Evolutionary conservation across 2,888 invertebrate genomes (phyloP).

Genomic region (Dasypolia templi): DNA sequence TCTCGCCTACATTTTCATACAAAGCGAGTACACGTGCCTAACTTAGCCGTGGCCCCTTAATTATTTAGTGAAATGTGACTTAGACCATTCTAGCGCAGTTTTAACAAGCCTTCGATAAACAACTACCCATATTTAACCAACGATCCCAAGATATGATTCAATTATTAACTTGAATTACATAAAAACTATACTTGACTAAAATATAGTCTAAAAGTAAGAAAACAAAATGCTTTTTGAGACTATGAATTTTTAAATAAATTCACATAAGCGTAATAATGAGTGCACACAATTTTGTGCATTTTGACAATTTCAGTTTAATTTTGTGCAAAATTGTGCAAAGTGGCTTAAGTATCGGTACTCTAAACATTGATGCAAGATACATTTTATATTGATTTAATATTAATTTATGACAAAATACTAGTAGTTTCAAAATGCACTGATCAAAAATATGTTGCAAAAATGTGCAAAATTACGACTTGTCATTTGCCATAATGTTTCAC

Average conservation of each 20-base stretch:
- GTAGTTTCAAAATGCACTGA: not conserved
- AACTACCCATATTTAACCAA: constrained; percentile 54
- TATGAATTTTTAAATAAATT: constrained; percentile 38
- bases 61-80: not conserved
- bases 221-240: constrained; percentile 55
- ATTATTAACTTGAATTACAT: constrained; percentile 59
- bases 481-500: not conserved
- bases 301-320: constrained; percentile 9
- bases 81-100: constrained; percentile 4
- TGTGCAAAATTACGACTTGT: not conserved
- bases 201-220: constrained; percentile 36
- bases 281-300: constrained; percentile 48
- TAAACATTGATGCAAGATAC: constrained; percentile 8
- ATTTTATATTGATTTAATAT: not conserved
- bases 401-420: constrained; percentile 2
- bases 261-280: constrained; percentile 45
- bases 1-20: not conserved
- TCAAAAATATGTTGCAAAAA: not conserved
- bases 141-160: constrained; percentile 62
- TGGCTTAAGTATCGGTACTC: not conserved
- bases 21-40: not conserved
- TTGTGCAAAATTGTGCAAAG: constrained; percentile 30
- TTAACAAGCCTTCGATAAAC: constrained; percentile 13
- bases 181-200: constrained; percentile 47
- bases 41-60: not conserved